Base-by-base conservation (phyloP, 2,888 invertebrate genomes). In the Petrophora chlorosata region DNA sequence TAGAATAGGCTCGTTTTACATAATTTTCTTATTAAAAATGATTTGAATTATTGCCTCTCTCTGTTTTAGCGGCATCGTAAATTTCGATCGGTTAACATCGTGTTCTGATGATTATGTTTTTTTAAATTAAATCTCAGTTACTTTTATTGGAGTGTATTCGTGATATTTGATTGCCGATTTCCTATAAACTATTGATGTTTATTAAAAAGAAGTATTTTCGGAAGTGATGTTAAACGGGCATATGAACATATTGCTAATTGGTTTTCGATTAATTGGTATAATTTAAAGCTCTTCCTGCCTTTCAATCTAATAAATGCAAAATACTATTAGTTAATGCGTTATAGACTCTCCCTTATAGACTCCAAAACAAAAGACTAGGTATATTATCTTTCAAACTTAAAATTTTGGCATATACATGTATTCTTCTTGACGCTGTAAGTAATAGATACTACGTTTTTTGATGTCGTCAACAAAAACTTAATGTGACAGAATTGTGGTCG, bases 11-110 rank as follows among this genome's bases (percentile, higher is more conserved):
- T 67, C 68, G 64, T 78, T 87, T 86, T 82, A 85, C 88, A 87
- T 88, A 88, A 88, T 86, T 87, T 83, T 81, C 83, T 83, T 85
- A 87, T 87, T 84, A 84, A 73, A 76, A 76, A 79, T 76, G 71
- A 82, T 76, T 84, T 83, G 80, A 86, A 81, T 81, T 85, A 87
- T 81, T 74, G 67, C 69, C 57, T 48, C 66, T 78, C 73, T 81
- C 77, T 86, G 86, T 87, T 87, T 88, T 85, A 87, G 84, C 82
- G 82, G 85, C 74, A 66, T 84, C 85, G 67, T 87, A 87, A 86
- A 87, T 85, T 73, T 63, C 59, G 63, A 71, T 77, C 67, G 59
- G 65, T 77, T 78, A 77, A 73, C 70, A 67, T 79, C 74, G 64
- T 70, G 71, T 76, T 71, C 43, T 62, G 69, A 67, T 68, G 73